These are phyloP conservation scores for Lathronympha strigana DNA, from an alignment of 2,888 invertebrate species.

Conservation along the genomic window DNA sequence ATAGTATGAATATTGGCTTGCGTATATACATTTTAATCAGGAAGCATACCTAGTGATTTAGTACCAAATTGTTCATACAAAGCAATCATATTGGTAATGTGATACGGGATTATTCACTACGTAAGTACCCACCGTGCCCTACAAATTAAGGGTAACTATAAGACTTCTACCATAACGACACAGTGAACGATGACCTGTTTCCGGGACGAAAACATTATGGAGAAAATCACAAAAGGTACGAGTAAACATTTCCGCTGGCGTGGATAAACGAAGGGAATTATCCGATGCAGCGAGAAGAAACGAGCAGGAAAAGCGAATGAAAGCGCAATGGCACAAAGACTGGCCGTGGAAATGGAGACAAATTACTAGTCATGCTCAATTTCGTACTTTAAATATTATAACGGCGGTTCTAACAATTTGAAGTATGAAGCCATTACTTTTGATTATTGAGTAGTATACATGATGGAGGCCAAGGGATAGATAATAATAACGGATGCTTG, in stretches of 20 bases:
- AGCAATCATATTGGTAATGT: neutral
- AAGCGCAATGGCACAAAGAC: slow-evolving; percentile 53
- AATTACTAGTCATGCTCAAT: slow-evolving; percentile 9
- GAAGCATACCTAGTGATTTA: neutral
- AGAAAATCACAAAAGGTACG: slow-evolving; percentile 59
- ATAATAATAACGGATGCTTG: slow-evolving; percentile 3
- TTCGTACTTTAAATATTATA: slow-evolving; percentile 8
- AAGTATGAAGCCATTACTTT: neutral
- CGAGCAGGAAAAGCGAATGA: slow-evolving; percentile 56
- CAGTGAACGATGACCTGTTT: slow-evolving; percentile 17
- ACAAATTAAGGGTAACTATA: slow-evolving; percentile 24
- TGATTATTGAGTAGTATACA: slow-evolving; percentile 2
- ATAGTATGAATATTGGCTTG: no score
- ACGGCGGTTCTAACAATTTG: slow-evolving; percentile 1
- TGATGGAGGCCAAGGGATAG: neutral
- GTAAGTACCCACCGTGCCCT: neutral
- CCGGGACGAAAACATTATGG: slow-evolving; percentile 36
- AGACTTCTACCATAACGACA: slow-evolving; percentile 25
- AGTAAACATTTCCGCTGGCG: slow-evolving; percentile 65
- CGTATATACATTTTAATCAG: no score
- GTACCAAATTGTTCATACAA: slow-evolving; percentile 14
- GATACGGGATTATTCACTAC: slow-evolving; percentile 20
- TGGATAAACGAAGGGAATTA: slow-evolving; percentile 72
- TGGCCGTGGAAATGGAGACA: slow-evolving; percentile 23
- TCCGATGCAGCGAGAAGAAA: slow-evolving; percentile 60